Base-by-base conservation (phyloP, 2,888 invertebrate genomes). In the Helicoverpa assulta region DNA sequence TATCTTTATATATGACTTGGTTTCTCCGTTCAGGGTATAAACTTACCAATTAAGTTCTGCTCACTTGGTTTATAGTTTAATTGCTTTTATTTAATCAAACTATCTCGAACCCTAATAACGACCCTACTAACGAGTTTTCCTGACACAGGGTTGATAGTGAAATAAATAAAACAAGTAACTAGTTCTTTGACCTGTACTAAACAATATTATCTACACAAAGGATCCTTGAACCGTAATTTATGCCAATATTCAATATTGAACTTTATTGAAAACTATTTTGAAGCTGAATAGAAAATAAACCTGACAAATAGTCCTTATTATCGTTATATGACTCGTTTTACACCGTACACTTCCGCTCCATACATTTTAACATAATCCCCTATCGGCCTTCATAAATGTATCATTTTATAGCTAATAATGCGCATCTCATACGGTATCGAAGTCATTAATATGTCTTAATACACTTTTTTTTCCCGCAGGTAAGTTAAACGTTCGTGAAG, bases 401-500 rank as follows among this genome's bases (percentile, higher is more conserved):
- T 76, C 62, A 66, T 79, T 86, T 88, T 85, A 88, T 83, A 73
- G 80, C 77, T 80, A 73, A 76, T 85, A 82, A 84, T 70, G 67
- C 68, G 67, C 79, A 56, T 82, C 71, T 81, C 78, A 69, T 81
- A 87, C 84, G 81, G 85, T 87, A 83, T 74, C 67, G 64, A 51
- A 73, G 68, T 83, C 81, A 86, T 90, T 85, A 83, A 71, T 75
- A 62, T 67, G 56, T 69, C 73, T 78, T 76, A 82, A 81, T 75
- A 63, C 79, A 60, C 76, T 73, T 81, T 87, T 87, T 86, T 84
- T 85, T 63, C 82, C 91, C 91, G 82, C 92, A 91, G 91, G 91
- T 91, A 91, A 89, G 91, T 85, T 82, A 66, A 78, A 72, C 60
- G 53, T 40, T 64, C 55, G 51, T 59, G 68, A 43, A 62, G 74